Evolutionary conservation across 2,113 vertebrate genomes (phyloP), one percentile per base, ranked within the genome.

Genomic region (Sitta europaea): DNA sequence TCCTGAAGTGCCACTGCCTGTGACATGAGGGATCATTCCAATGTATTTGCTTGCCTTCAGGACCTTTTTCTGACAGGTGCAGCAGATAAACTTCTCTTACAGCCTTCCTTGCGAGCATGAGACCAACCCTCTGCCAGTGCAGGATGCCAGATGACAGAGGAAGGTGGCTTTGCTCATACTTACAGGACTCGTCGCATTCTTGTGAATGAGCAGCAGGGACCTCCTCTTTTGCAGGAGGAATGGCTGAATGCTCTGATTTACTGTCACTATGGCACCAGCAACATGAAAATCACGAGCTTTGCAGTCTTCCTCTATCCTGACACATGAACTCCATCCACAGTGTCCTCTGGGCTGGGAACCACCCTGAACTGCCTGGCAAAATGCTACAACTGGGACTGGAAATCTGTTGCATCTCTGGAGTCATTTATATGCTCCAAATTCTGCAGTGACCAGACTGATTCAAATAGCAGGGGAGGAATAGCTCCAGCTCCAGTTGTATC

Each of bases 21-120:
- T 91, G 94, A 96, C 94, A 93, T 16, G 67, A 90, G 86, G 63
- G 85, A 94, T 90, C 14, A 4, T 96, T 97, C 97, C 97, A 97
- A 92, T 54, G 92, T 94, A 94, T 97, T 96, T 91, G 92, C 96
- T 97, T 93, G 97, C 95, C 94, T 96, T 96, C 95, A 92, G 90
- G 92, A 96, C 92, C 90, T 94, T 97, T 94, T 94, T 93, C 67
- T 97, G 94, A 98, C 98, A 98, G 98, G 97, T 98, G 98, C 97
- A 97, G 93, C 92, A 77, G 84, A 93, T 96, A 94, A 98, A 96
- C 95, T 97, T 96, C 86, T 96, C 95, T 96, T 90, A 94, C 92
- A 67, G 38, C 90, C 95, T 97, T 97, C 93, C 96, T 95, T 95
- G 94, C 28, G 5, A 94, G 94, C 77, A 94, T 57, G 79, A 96